A percentile compares a stretch with the other conserved stretches of the same genome.
Conservation (phyloP, 2,113 vertebrate species). For the Lipophrys pholis region DNA sequence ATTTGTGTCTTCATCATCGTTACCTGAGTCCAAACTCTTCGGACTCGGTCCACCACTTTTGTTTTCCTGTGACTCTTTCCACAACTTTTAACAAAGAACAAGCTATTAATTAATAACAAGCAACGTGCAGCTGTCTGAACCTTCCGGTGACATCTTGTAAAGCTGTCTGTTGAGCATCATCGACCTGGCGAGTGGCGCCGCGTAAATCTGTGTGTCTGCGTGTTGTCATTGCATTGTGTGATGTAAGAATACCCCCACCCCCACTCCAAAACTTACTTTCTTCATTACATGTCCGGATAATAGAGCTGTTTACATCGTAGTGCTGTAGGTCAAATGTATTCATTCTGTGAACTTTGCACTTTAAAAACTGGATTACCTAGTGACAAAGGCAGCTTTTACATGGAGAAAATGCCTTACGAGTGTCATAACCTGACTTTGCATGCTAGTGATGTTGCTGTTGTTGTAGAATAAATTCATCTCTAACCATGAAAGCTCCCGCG, state of each 20-base stretch:
- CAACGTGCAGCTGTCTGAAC: slow-evolving; percentile 46
- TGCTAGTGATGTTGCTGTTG: slow-evolving; percentile 73
- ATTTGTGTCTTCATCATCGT: slow-evolving; percentile 16
- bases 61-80: slow-evolving; percentile 44
- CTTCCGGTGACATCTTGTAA: slow-evolving; percentile 46
- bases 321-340: slow-evolving; percentile 71
- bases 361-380: slow-evolving; percentile 78
- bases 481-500: slow-evolving; percentile 30
- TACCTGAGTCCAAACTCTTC: slow-evolving; percentile 49
- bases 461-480: slow-evolving; percentile 74
- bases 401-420: slow-evolving; percentile 78
- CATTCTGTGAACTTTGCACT: slow-evolving; percentile 82
- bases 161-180: slow-evolving; percentile 48
- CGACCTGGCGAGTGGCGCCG: slow-evolving; percentile 37
- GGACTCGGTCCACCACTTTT: slow-evolving; percentile 54
- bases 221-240: slow-evolving; percentile 57
- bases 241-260: slow-evolving; percentile 44
- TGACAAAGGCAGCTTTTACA: slow-evolving; percentile 80
- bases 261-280: slow-evolving; percentile 47
- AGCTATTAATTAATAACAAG: slow-evolving; percentile 18
- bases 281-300: slow-evolving; percentile 63
- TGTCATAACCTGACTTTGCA: slow-evolving; percentile 75
- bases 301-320: slow-evolving; percentile 73
- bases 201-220: slow-evolving; percentile 54
- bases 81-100: slow-evolving; percentile 26